These are phyloP conservation scores for Palloptera scutellata DNA, from an alignment of 2,888 invertebrate genomes.

Conservation along the genomic window DNA sequence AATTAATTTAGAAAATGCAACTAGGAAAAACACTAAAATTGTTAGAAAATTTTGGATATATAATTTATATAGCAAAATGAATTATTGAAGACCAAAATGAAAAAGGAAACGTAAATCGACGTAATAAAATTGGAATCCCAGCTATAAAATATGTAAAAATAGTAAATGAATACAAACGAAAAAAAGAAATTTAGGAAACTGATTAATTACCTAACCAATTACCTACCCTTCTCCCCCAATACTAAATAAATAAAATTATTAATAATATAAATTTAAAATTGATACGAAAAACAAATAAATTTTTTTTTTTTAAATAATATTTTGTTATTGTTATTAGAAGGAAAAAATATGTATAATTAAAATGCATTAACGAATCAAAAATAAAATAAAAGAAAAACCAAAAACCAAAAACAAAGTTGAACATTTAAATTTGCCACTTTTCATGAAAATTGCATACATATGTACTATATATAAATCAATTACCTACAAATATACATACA, in stretches of 20 bases:
- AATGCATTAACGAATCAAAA: background rate
- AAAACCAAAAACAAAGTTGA: background rate
- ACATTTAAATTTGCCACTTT: too few species aligned
- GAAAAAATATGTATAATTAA: constrained; percentile 4
- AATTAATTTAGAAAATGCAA: too few species aligned
- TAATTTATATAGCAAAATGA: constrained; percentile 35
- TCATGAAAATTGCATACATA: background rate
- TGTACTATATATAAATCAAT: constrained; percentile 1
- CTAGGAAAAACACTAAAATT: too few species aligned
- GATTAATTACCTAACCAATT: too few species aligned
- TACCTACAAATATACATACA: constrained; percentile 13
- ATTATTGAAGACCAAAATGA: constrained; percentile 5
- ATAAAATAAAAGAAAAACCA: background rate
- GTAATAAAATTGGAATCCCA: constrained; percentile 4
- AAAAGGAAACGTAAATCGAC: constrained; percentile 18
- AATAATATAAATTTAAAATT: constrained; percentile 9
- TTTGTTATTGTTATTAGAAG: constrained; percentile 5
- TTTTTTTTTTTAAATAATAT: constrained; percentile 8
- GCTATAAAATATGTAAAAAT: too few species aligned
- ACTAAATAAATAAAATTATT: background rate
- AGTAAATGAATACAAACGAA: too few species aligned
- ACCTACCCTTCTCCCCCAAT: too few species aligned
- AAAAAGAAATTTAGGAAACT: too few species aligned
- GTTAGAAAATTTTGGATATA: constrained; percentile 29
- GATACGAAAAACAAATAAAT: background rate